phyloP scores from a whole-genome alignment of 1,140 invertebrate species.

The Drosophila novamexicana region DNA sequence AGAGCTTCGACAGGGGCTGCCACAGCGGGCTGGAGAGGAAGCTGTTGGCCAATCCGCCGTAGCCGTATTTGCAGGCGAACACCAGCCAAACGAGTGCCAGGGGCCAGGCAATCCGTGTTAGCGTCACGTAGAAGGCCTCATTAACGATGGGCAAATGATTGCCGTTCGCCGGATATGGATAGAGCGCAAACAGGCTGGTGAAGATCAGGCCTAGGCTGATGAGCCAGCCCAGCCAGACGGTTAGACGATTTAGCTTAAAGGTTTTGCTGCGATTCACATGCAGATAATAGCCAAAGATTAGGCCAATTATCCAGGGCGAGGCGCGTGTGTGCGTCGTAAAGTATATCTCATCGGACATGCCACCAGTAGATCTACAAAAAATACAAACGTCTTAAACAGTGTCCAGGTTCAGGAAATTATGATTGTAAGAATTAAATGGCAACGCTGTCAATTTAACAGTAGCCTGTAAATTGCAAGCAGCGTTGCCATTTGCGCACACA shows the following conservation, averaged over 20 bases:
- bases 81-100: constrained; percentile 88
- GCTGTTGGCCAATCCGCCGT: constrained; percentile 86
- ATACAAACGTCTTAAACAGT: background rate
- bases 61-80: constrained; percentile 88
- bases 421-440: too few species aligned
- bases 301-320: constrained; percentile 71
- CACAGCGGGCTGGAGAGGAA: constrained; percentile 85
- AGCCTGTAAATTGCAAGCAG: too few species aligned
- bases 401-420: too few species aligned
- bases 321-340: constrained; percentile 49
- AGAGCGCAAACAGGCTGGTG: constrained; percentile 68
- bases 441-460: too few species aligned
- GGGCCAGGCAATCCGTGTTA: constrained; percentile 87
- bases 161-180: constrained; percentile 70
- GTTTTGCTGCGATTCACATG: constrained; percentile 50
- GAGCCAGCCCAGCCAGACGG: constrained; percentile 64
- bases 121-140: constrained; percentile 87
- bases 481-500: too few species aligned
- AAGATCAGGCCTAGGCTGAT: constrained; percentile 62
- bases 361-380: background rate
- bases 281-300: constrained; percentile 70
- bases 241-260: constrained; percentile 30
- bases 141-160: constrained; percentile 62
- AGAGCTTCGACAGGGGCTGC: constrained; percentile 85
- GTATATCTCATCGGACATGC: constrained; percentile 15